These are phyloP conservation scores for Cetonia aurata DNA, from an alignment of 2,888 invertebrate genomes.

Conservation along the genomic window DNA sequence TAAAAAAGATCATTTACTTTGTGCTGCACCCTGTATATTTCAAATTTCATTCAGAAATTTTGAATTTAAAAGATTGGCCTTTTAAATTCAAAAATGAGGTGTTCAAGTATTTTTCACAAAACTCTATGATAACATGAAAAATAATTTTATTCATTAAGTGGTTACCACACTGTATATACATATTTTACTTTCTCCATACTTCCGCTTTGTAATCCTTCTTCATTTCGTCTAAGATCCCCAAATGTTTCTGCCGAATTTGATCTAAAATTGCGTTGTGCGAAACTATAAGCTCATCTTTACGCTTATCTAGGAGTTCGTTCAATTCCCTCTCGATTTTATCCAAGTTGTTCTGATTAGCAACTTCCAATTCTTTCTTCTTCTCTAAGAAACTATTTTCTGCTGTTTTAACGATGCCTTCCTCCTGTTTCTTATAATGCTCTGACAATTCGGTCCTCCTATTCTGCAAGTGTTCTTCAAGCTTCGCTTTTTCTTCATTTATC, in stretches of 20 bases:
- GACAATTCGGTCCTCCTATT: conserved; percentile 65
- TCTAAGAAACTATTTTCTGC: conserved; percentile 59
- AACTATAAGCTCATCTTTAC: conserved; percentile 68
- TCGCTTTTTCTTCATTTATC: conserved; percentile 59
- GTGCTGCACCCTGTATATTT: too few species aligned
- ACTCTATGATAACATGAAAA: too few species aligned
- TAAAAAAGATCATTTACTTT: too few species aligned
- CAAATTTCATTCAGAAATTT: too few species aligned
- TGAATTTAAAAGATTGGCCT: too few species aligned
- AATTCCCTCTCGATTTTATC: conserved; percentile 70
- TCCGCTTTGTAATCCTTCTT: conserved; percentile 76
- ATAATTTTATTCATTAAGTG: too few species aligned
- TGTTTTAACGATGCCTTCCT: conserved; percentile 61
- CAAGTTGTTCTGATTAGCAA: conserved; percentile 68
- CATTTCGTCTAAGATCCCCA: conserved; percentile 72
- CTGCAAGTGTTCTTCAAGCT: conserved; percentile 67
- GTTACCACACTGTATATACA: background rate
- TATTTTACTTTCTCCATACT: conserved; percentile 61
- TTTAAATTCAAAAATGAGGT: too few species aligned
- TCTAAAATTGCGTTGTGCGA: conserved; percentile 71
- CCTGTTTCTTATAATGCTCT: conserved; percentile 57
- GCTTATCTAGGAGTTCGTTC: conserved; percentile 65
- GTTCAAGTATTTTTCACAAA: too few species aligned
- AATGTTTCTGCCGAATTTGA: conserved; percentile 71
- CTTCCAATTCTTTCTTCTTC: conserved; percentile 66